A percentile compares a stretch with the other conserved stretches of the same genome.
These are phyloP conservation scores for Dasyurus viverrinus DNA, from an alignment of 2,113 vertebrate genomes.

Conservation along the genomic window DNA sequence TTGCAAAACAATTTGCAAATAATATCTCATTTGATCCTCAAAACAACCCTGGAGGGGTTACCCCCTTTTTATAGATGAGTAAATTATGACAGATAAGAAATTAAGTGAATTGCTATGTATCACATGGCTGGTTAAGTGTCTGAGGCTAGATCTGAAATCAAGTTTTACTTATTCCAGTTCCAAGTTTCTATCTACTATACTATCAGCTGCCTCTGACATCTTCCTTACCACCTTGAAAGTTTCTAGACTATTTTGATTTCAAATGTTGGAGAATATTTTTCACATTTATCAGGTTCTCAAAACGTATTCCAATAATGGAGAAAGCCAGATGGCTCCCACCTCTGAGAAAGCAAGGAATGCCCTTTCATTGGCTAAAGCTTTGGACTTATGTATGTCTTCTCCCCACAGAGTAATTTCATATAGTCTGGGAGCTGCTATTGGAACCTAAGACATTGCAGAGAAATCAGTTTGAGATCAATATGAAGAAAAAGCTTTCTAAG, in stretches of 20 bases:
- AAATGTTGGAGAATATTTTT: not conserved
- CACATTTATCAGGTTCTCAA: not conserved
- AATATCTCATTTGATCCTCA: not conserved
- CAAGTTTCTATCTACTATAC: not conserved
- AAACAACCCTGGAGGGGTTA: not conserved
- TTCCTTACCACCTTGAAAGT: not conserved
- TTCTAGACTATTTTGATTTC: not conserved
- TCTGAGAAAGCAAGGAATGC: not conserved
- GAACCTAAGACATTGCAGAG: not conserved
- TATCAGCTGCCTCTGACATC: not conserved
- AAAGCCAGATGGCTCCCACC: not conserved
- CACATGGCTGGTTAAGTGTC: not conserved
- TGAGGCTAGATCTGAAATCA: not conserved
- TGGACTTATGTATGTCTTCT: not conserved
- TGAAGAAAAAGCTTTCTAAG: not conserved
- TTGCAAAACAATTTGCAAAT: not conserved
- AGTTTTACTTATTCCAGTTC: not conserved
- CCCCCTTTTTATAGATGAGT: not conserved
- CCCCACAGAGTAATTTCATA: not conserved
- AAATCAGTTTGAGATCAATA: not conserved
- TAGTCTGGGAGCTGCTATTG: not conserved
- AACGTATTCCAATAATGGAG: not conserved
- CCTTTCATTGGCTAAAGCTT: not conserved
- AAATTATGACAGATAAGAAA: not conserved
- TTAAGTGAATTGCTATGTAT: not conserved